Evolutionary conservation across 2,113 vertebrate genomes (phyloP).

Genomic region (Labeo rohita): DNA sequence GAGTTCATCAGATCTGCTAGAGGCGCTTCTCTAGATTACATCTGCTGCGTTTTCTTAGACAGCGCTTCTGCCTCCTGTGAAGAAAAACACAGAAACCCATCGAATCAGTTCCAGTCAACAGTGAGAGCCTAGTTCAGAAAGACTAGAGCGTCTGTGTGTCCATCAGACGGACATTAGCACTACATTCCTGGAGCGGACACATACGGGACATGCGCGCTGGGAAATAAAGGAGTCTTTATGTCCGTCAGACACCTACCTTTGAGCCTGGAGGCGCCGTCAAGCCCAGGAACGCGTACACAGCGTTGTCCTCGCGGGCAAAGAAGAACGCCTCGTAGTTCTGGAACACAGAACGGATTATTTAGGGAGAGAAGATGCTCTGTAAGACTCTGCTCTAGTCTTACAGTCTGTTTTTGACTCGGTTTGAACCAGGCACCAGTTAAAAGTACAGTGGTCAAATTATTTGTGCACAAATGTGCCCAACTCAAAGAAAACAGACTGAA

Average conservation of each 20-base stretch:
- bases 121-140: not conserved
- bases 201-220: constrained; percentile 8
- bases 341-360: constrained; percentile 4
- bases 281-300: constrained; percentile 92
- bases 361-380: constrained; percentile 5
- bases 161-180: constrained; percentile 24
- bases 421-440: not conserved
- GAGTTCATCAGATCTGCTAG: constrained; percentile 31
- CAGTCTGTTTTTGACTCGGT: not conserved
- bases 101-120: not conserved
- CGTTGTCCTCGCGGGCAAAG: constrained; percentile 93
- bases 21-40: constrained; percentile 62
- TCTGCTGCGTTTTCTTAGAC: constrained; percentile 73
- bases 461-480: not conserved
- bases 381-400: not conserved
- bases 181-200: constrained; percentile 18
- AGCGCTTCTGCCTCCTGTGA: constrained; percentile 77
- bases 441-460: not conserved
- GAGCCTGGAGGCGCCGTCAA: constrained; percentile 94
- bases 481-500: not conserved
- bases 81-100: constrained; percentile 11
- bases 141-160: not conserved
- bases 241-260: constrained; percentile 78
- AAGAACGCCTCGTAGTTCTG: constrained; percentile 97
- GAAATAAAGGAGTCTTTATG: constrained; percentile 48